Conservation (phyloP, 1,140 invertebrate genomes). For the Oscheius sp. region DNA sequence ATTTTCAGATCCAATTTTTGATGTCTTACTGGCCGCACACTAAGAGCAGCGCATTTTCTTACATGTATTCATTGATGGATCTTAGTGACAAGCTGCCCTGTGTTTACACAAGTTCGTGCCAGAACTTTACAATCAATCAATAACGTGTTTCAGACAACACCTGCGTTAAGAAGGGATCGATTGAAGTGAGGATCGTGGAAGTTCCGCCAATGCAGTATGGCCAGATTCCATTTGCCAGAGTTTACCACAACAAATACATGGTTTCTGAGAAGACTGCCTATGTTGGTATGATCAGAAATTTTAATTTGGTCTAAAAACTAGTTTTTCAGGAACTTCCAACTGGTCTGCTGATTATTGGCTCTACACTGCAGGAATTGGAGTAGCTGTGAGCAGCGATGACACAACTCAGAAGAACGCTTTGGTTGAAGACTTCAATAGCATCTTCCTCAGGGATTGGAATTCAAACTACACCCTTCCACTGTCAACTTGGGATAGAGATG, state of each 20-base stretch:
- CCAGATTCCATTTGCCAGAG: conserved; percentile 26
- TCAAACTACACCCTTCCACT: conserved; percentile 23
- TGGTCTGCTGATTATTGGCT: conserved; percentile 36
- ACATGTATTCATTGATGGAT: conserved; percentile 21
- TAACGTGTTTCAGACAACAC: conserved; percentile 22
- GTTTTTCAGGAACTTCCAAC: conserved; percentile 33
- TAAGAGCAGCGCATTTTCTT: neutral
- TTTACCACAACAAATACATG: conserved; percentile 35
- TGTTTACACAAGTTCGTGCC: neutral
- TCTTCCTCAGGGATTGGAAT: conserved; percentile 29
- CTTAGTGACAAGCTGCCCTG: conserved; percentile 23
- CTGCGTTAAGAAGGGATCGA: conserved; percentile 29
- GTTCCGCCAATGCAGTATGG: conserved; percentile 21
- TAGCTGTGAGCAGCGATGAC: conserved; percentile 16
- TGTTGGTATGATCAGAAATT: conserved; percentile 10
- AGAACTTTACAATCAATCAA: conserved; percentile 4
- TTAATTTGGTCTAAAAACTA: neutral
- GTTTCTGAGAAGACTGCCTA: conserved; percentile 31
- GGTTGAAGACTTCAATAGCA: conserved; percentile 14
- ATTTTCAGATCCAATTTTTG: conserved; percentile 77
- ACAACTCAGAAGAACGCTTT: conserved; percentile 1
- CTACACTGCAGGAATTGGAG: conserved; percentile 31
- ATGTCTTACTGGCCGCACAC: conserved; percentile 32
- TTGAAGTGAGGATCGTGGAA: conserved; percentile 1
- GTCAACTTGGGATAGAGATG: neutral